These are phyloP conservation scores for Rhamphomyia laevipes DNA, from an alignment of 2,888 invertebrate genomes.

Conservation along the genomic window DNA sequence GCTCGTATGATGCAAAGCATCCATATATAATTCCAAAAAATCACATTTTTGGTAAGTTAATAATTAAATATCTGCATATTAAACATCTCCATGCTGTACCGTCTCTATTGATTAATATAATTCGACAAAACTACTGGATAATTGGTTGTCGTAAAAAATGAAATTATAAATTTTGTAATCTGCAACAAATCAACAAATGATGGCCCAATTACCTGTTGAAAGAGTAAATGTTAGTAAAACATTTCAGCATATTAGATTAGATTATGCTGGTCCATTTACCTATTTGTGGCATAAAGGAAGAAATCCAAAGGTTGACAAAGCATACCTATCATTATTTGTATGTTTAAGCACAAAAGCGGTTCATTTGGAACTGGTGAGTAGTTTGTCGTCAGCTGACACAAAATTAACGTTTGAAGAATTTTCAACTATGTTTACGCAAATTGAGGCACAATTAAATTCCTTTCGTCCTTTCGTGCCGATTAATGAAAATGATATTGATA, in stretches of 20 bases:
- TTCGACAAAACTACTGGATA: neutral
- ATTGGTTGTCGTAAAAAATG: neutral
- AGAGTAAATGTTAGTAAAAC: neutral
- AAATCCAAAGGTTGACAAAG: slow-evolving; percentile 12
- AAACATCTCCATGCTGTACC: neutral
- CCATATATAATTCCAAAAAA: neutral
- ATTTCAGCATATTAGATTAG: slow-evolving; percentile 8
- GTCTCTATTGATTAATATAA: neutral
- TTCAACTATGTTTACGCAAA: slow-evolving; percentile 16
- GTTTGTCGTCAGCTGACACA: slow-evolving; percentile 6
- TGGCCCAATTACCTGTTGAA: neutral
- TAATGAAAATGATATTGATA: slow-evolving; percentile 9
- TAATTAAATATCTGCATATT: neutral
- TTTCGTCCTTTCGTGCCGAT: slow-evolving; percentile 16
- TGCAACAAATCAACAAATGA: neutral
- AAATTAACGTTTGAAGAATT: slow-evolving; percentile 20
- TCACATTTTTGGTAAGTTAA: neutral
- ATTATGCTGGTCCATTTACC: slow-evolving; percentile 11
- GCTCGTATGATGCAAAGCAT: neutral
- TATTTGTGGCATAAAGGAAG: slow-evolving; percentile 7
- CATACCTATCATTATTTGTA: slow-evolving; percentile 14
- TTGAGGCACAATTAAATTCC: slow-evolving; percentile 21
- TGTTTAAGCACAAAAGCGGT: neutral
- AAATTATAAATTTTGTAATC: neutral
- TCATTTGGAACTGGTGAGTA: neutral